Evolutionary conservation across 1,140 invertebrate genomes (phyloP).

Genomic region (Oscheius sp.): DNA sequence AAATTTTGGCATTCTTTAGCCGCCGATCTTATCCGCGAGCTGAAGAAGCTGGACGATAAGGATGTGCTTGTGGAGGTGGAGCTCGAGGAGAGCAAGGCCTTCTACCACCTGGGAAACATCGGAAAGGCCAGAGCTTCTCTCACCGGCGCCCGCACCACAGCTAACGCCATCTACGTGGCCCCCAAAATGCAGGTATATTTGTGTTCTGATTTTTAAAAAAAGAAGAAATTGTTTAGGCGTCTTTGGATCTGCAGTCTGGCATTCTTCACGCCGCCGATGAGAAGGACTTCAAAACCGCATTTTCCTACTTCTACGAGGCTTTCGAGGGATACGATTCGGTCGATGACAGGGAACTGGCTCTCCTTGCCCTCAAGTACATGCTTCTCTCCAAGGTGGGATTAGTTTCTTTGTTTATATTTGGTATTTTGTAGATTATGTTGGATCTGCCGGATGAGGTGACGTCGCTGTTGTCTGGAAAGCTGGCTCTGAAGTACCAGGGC

Average conservation of each 20-base stretch:
- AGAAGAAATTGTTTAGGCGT: constrained; percentile 74
- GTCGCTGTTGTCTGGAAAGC: constrained; percentile 89
- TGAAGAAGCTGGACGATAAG: constrained; percentile 99
- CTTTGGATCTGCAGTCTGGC: constrained; percentile 91
- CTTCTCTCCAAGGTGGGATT: constrained; percentile 91
- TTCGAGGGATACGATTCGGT: constrained; percentile 98
- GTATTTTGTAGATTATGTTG: constrained; percentile 54
- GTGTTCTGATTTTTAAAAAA: not conserved
- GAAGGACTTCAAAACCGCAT: constrained; percentile 98
- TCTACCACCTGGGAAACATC: constrained; percentile 92
- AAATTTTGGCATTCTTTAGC: constrained; percentile 62
- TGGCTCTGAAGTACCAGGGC: constrained; percentile 92
- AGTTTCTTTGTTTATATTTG: not conserved
- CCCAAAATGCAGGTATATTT: constrained; percentile 62
- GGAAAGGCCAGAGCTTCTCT: constrained; percentile 80
- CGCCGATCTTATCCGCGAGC: constrained; percentile 80
- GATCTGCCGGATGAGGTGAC: constrained; percentile 86
- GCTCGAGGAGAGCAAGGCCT: constrained; percentile 94
- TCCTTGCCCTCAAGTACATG: constrained; percentile 97
- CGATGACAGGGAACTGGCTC: constrained; percentile 74
- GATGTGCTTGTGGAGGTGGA: constrained; percentile 93
- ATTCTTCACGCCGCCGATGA: constrained; percentile 98
- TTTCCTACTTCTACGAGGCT: constrained; percentile 99
- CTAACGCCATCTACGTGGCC: constrained; percentile 97
- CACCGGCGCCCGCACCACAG: constrained; percentile 94